Evolutionary conservation across 2,888 invertebrate species (phyloP).

Genomic region (Onchidella celtica): DNA sequence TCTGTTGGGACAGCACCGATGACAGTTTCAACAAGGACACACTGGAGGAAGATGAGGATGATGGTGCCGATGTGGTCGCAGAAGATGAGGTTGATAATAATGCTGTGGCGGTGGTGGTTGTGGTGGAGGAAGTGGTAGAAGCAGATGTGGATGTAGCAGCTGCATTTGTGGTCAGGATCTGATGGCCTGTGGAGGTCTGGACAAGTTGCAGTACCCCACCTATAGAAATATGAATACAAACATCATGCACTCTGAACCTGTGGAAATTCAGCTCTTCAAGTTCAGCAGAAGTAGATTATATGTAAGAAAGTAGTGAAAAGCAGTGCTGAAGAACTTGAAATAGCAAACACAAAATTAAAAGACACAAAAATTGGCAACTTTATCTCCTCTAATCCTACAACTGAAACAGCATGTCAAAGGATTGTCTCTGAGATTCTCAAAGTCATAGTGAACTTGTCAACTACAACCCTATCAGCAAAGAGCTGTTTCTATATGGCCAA

Average conservation of each 20-base stretch:
- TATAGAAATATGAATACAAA: conserved; percentile 31
- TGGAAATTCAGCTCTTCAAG: too few relatives aligned
- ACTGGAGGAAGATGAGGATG: conserved; percentile 25
- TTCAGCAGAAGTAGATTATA: too few relatives aligned
- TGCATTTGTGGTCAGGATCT: conserved; percentile 77
- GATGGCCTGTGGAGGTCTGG: conserved; percentile 87
- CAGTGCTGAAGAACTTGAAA: too few relatives aligned
- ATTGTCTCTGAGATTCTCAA: conserved; percentile 31
- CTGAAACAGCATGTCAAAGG: too few relatives aligned
- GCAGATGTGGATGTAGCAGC: conserved; percentile 48
- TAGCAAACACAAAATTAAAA: too few relatives aligned
- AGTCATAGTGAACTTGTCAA: conserved; percentile 27
- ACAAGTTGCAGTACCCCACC: conserved; percentile 85
- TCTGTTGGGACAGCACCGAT: conserved; percentile 49
- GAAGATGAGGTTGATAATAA: conserved; percentile 11
- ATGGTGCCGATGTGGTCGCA: background rate
- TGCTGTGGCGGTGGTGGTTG: conserved; percentile 34
- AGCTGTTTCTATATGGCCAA: conserved; percentile 4
- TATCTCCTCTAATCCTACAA: too few relatives aligned
- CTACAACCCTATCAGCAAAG: conserved; percentile 34
- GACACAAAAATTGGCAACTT: too few relatives aligned
- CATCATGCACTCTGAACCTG: too few relatives aligned
- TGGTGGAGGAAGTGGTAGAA: conserved; percentile 35
- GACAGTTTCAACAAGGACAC: conserved; percentile 41
- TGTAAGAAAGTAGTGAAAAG: too few relatives aligned